Percentiles rank a stretch among this genome's conserved stretches.
Conservation (phyloP, 2,888 invertebrate genomes). For the Seladonia tumulorum region DNA sequence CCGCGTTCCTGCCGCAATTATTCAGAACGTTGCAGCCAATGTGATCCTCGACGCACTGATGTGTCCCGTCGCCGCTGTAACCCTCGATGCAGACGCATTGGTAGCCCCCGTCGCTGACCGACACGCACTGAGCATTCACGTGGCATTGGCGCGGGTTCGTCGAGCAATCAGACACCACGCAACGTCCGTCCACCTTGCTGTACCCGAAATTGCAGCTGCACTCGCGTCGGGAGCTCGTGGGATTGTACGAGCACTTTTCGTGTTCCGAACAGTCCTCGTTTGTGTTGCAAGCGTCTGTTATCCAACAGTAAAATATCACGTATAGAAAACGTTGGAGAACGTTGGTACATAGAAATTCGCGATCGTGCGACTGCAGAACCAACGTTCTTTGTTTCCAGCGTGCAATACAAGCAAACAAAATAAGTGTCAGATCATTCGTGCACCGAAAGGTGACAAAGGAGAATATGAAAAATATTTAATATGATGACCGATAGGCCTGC, state of each 20-base stretch:
- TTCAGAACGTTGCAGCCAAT: conserved; percentile 90
- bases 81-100: conserved; percentile 89
- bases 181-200: conserved; percentile 83
- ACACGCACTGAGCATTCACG: conserved; percentile 85
- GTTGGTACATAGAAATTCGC: no score
- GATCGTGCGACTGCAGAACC: background rate
- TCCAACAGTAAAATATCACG: background rate
- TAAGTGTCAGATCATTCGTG: background rate
- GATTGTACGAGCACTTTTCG: conserved; percentile 90
- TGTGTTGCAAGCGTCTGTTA: conserved; percentile 87
- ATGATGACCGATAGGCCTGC: conserved; percentile 87
- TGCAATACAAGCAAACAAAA: background rate
- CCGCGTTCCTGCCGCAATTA: conserved; percentile 92
- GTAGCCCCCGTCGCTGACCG: conserved; percentile 83
- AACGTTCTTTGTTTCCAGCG: background rate
- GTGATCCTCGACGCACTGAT: conserved; percentile 80
- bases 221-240: conserved; percentile 86
- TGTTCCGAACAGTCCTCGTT: conserved; percentile 89
- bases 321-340: background rate
- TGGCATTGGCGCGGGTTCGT: conserved; percentile 85
- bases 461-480: conserved; percentile 5
- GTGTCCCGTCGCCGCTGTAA: conserved; percentile 80
- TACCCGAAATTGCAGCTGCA: conserved; percentile 93
- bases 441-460: background rate
- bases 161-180: conserved; percentile 79